Conservation (phyloP, 2,113 vertebrate species). For the Bostrychus sinensis region DNA sequence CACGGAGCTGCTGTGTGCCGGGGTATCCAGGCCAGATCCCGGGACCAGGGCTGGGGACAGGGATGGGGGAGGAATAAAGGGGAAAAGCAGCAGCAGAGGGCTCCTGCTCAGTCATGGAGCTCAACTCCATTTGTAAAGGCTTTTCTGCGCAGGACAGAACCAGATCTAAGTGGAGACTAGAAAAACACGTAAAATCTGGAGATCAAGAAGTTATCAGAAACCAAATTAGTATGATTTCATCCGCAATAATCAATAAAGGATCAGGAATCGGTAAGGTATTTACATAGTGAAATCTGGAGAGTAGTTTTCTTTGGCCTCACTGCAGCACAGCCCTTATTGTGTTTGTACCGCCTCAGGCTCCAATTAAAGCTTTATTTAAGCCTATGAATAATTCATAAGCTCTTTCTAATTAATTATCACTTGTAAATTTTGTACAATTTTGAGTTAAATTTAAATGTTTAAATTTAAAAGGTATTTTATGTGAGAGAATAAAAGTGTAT, state of each 20-base stretch:
- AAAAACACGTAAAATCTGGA: neutral
- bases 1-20: constrained; percentile 15
- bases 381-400: constrained; percentile 43
- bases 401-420: constrained; percentile 4
- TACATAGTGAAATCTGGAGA: neutral
- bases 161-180: constrained; percentile 39
- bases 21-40: constrained; percentile 18
- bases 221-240: no score
- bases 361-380: constrained; percentile 19
- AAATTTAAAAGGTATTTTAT: neutral
- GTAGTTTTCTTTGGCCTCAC: neutral
- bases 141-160: constrained; percentile 51
- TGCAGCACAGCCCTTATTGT: neutral
- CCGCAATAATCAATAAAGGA: neutral
- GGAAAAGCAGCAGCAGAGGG: constrained; percentile 69
- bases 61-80: constrained; percentile 23
- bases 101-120: constrained; percentile 72
- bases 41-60: neutral
- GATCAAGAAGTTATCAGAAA: neutral
- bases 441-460: neutral
- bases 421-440: neutral
- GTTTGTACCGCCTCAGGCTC: constrained; percentile 8
- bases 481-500: no score
- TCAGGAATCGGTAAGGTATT: neutral
- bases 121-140: constrained; percentile 71